Conservation (phyloP, 2,797 vertebrate genomes). For the Arnoldichthys spilopterus region DNA sequence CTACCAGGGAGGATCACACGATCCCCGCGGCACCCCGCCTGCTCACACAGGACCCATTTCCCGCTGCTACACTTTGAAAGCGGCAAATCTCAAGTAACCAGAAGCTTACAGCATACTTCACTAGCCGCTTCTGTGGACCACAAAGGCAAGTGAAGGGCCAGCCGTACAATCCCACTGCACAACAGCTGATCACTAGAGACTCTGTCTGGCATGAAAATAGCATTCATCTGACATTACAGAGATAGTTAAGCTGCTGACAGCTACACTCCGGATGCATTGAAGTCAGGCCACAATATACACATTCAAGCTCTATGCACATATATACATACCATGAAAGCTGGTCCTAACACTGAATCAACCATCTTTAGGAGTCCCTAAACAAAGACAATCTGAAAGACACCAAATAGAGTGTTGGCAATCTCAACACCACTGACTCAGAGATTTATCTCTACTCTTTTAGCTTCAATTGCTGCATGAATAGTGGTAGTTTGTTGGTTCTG, state of each 20-base stretch:
- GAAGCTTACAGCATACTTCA: constrained; percentile 23
- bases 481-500: no score
- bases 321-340: constrained; percentile 16
- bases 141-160: constrained; percentile 4
- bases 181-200: constrained; percentile 27
- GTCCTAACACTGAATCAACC: background rate
- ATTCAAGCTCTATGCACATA: constrained; percentile 23
- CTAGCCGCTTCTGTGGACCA: constrained; percentile 6
- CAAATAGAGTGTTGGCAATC: background rate
- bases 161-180: constrained; percentile 13
- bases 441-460: no score
- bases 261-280: background rate
- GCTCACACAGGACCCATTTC: constrained; percentile 33
- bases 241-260: constrained; percentile 21
- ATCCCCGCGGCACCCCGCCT: constrained; percentile 21
- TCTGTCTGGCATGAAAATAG: constrained; percentile 34
- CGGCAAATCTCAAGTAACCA: constrained; percentile 25
- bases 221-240: constrained; percentile 21
- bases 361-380: background rate
- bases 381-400: background rate
- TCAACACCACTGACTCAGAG: background rate
- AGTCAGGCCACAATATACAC: constrained; percentile 21
- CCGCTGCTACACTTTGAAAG: constrained; percentile 46
- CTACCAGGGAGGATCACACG: constrained; percentile 39
- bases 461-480: no score